Evolutionary conservation across 2,888 invertebrate genomes (phyloP), one percentile per base, ranked within the genome.

Genomic region (Drosophila cracens): DNA sequence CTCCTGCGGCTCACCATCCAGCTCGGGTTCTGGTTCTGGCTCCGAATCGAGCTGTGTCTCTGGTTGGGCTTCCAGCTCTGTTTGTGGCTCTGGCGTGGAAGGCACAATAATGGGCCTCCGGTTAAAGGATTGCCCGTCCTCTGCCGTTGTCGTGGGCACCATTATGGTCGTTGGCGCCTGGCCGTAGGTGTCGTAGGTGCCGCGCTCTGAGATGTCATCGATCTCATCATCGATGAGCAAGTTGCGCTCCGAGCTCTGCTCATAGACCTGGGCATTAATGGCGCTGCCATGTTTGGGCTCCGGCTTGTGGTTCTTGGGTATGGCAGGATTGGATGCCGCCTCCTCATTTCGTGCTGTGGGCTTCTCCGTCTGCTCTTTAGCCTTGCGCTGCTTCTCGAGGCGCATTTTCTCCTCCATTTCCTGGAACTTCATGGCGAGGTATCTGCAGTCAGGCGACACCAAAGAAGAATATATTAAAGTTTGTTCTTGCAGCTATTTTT

Each of bases 381-480:
- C 59, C 54, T 90, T 86, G 2, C 89, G 95, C 79, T 95, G 95
- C 80, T 96, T 96, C 81, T 95, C 94, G 88, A 95, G 95, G 68
- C 95, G 95, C 93, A 96, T 95, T 93, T 97, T 96, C 78, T 96
- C 96, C 92, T 97, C 97, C 96, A 97, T 96, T 93, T 97, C 97
- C 94, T 96, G 96, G 91, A 97, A 97, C 92, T 97, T 97, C 67
- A 97, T 93, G 16, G 96, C 96, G 59, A 97, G 93, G 91, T 97
- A 97, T 93, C 97, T 96, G 91, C n/a, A 53, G 27, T 38, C 2
- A 33, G 10, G 38, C n/a, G n/a, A n/a, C 11, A n/a, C 3, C 18
- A 7, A 43, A 6, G 4, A 6, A 16, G 29, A 13, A 2, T n/a
- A 18, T 43, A 31, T 43, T 40, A 27, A 4, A 0, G 31, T n/a